Conservation (phyloP, 2,888 invertebrate genomes). For the Callyntrura sp. region DNA sequence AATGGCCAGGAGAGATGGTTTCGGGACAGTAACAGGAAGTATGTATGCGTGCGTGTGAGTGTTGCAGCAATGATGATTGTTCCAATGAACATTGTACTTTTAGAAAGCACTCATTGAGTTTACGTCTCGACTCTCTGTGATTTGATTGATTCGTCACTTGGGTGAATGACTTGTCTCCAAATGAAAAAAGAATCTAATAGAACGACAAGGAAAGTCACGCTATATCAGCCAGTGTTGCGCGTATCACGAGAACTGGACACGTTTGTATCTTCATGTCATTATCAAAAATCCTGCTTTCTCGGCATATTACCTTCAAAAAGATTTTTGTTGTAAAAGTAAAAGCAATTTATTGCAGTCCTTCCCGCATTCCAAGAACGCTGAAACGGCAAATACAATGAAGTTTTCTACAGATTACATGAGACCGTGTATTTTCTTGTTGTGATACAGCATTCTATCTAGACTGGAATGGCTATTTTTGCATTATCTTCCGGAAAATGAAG, state of each 20-base stretch:
- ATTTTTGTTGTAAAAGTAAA: slow-evolving; percentile 7
- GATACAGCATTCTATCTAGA: no score
- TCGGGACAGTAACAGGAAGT: not conserved
- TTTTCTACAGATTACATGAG: not conserved
- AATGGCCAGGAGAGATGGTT: slow-evolving; percentile 5
- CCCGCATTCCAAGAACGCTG: slow-evolving; percentile 19
- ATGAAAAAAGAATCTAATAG: slow-evolving; percentile 51
- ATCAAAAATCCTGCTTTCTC: slow-evolving; percentile 1
- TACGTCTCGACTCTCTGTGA: slow-evolving; percentile 52
- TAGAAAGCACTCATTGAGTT: slow-evolving; percentile 46
- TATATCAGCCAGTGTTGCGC: not conserved
- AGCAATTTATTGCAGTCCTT: slow-evolving; percentile 22
- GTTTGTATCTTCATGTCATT: slow-evolving; percentile 25
- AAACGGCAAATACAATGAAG: slow-evolving; percentile 13
- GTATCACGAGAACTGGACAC: not conserved
- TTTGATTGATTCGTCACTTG: slow-evolving; percentile 81
- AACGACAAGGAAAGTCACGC: not conserved
- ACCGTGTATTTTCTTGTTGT: not conserved
- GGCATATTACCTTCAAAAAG: not conserved
- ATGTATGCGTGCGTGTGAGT: no score
- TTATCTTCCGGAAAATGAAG: not conserved
- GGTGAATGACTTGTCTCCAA: slow-evolving; percentile 56
- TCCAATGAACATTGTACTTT: not conserved
- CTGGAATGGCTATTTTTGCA: not conserved
- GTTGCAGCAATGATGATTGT: not conserved